phyloP scores from a whole-genome alignment of 2,888 invertebrate genomes.

The Campopleginae sp. region DNA sequence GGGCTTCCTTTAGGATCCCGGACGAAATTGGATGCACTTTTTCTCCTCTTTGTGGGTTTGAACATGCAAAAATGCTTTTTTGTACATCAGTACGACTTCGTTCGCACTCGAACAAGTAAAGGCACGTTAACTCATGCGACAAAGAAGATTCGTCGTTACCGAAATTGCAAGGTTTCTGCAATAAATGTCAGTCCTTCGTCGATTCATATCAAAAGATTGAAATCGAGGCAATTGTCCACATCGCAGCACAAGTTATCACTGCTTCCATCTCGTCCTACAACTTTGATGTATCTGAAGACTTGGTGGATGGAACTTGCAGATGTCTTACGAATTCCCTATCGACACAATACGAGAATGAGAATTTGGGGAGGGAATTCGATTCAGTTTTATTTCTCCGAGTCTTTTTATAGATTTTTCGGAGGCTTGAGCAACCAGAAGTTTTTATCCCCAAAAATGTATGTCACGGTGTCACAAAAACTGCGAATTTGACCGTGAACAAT shows the following conservation, averaged over 20 bases:
- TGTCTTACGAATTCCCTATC: background rate
- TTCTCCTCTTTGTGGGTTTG: background rate
- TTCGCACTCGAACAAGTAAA: background rate
- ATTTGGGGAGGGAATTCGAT: background rate
- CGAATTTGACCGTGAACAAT: background rate
- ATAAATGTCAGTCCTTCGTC: background rate
- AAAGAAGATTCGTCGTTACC: background rate
- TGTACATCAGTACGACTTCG: background rate
- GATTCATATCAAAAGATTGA: background rate
- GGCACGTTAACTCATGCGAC: background rate
- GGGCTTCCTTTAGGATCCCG: too few species aligned
- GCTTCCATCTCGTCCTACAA: background rate
- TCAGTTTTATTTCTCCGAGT: background rate
- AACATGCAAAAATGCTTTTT: background rate
- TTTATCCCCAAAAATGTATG: background rate
- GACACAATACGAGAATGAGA: background rate
- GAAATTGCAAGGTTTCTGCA: background rate
- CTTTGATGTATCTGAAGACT: background rate
- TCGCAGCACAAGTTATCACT: background rate
- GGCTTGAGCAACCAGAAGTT: background rate
- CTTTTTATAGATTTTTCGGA: background rate
- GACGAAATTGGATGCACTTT: too few species aligned
- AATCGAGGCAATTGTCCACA: background rate
- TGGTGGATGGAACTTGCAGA: background rate
- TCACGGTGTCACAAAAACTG: background rate